Evolutionary conservation across 2,797 vertebrate genomes (phyloP).

Genomic region (Poecilia velifera): DNA sequence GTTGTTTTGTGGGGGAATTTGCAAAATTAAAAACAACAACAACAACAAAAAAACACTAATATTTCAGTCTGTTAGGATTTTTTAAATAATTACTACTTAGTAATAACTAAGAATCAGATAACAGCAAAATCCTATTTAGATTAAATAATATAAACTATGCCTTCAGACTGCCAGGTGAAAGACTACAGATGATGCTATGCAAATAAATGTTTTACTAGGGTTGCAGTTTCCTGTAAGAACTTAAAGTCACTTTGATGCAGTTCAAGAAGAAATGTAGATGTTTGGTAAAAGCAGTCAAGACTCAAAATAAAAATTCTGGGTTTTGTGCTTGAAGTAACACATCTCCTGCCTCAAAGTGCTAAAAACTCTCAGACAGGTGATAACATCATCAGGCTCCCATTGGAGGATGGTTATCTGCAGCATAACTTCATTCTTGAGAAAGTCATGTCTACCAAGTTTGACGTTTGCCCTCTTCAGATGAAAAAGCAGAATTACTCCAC

Average conservation of each 20-base stretch:
- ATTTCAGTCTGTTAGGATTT: background rate
- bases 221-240: background rate
- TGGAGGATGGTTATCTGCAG: slow-evolving; percentile 54
- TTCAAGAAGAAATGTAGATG: slow-evolving; percentile 3
- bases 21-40: background rate
- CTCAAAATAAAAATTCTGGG: slow-evolving; percentile 26
- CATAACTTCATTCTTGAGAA: slow-evolving; percentile 63
- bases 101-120: background rate
- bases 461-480: slow-evolving; percentile 69
- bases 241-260: background rate
- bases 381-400: slow-evolving; percentile 65
- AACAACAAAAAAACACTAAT: background rate
- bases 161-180: background rate
- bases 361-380: slow-evolving; percentile 51
- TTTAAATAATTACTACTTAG: background rate
- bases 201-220: background rate
- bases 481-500: slow-evolving; percentile 63
- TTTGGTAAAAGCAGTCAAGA: slow-evolving; percentile 17
- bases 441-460: slow-evolving; percentile 56
- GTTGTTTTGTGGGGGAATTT: background rate
- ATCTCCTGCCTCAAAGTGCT: slow-evolving; percentile 28
- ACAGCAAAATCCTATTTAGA: background rate
- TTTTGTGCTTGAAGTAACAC: slow-evolving; percentile 41
- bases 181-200: background rate
- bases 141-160: background rate